A percentile compares a stretch with the other conserved stretches of the same genome.
phyloP scores from a whole-genome alignment of 37 sponge, comb jelly and placozoan species.

The Crambe crambe region DNA sequence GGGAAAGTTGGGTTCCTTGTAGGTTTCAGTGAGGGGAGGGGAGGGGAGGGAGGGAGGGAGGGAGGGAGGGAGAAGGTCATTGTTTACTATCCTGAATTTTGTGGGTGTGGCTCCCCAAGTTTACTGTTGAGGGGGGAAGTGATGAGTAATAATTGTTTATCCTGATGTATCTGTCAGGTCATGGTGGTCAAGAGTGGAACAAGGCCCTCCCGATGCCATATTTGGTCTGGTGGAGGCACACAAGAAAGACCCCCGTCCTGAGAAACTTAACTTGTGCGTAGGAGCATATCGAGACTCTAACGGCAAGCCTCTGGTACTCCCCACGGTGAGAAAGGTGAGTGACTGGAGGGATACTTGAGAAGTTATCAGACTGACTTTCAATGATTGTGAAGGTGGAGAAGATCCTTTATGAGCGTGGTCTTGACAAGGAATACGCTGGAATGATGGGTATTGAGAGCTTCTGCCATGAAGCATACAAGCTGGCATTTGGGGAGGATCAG shows the following conservation, averaged over 20 bases:
- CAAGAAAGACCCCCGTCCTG: conserved; percentile 88
- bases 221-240: conserved; percentile 94
- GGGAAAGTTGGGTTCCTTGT: no score
- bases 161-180: conserved; percentile 13
- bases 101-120: no score
- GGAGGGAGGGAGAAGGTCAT: no score
- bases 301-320: conserved; percentile 90
- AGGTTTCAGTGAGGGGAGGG: no score
- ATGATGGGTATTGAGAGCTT: conserved; percentile 83
- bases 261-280: conserved; percentile 85
- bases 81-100: no score
- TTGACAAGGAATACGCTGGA: conserved; percentile 96
- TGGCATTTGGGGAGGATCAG: conserved; percentile 76
- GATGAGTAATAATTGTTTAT: neutral
- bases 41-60: no score
- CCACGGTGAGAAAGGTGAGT: conserved; percentile 79
- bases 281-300: conserved; percentile 91
- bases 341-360: neutral
- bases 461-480: conserved; percentile 64
- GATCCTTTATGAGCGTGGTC: conserved; percentile 41
- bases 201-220: conserved; percentile 91
- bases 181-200: conserved; percentile 68
- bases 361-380: neutral
- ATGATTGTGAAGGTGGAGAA: conserved; percentile 41
- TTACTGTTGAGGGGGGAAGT: neutral